Percentiles rank a stretch among this genome's conserved stretches.
Conservation (phyloP, 1,140 invertebrate genomes). For the Stegodyphus dumicola region DNA sequence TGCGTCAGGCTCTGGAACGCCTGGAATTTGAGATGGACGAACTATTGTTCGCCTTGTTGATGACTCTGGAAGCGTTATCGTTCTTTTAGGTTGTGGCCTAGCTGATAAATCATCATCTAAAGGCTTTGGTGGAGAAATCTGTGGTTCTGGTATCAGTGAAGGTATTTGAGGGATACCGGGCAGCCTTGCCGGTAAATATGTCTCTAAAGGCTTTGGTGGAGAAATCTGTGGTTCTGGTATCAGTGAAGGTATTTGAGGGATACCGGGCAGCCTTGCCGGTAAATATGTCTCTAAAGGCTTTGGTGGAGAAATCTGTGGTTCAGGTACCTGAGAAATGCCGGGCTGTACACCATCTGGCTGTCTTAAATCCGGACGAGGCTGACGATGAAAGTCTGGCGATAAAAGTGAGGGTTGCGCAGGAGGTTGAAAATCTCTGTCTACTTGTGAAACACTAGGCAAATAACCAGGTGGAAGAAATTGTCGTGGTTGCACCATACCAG, state of each 20-base stretch:
- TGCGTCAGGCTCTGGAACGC: constrained; percentile 18
- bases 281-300: no score
- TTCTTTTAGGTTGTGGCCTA: no score
- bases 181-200: no score
- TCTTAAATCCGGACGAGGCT: background rate
- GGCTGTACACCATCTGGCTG: background rate
- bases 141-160: background rate
- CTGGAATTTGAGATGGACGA: background rate
- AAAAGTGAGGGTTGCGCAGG: background rate
- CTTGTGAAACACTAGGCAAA: background rate
- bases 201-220: background rate
- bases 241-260: background rate
- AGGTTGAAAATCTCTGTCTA: background rate
- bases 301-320: background rate
- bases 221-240: background rate
- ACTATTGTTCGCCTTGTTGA: no score
- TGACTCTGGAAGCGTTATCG: no score
- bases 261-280: background rate
- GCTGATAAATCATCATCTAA: no score
- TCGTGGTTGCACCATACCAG: background rate
- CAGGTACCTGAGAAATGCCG: background rate
- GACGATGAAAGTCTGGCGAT: background rate
- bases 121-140: background rate
- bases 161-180: background rate
- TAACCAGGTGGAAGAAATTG: background rate